Conservation (phyloP, 1,140 invertebrate genomes). For the Bombus waltoni region DNA sequence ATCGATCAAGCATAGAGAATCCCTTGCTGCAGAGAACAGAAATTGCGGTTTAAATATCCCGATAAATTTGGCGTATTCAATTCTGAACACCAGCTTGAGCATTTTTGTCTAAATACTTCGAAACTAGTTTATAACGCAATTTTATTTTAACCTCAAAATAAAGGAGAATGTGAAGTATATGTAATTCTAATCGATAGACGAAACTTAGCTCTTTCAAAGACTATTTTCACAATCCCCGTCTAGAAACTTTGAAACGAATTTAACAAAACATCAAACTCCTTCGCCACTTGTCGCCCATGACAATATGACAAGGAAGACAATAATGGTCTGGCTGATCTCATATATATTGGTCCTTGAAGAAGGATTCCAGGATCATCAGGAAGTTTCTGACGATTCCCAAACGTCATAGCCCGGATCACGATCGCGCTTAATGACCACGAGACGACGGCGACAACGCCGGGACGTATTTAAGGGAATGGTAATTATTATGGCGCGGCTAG, state of each 20-base stretch:
- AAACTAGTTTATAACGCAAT: too few relatives aligned
- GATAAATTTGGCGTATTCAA: background rate
- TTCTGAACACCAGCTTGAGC: too few relatives aligned
- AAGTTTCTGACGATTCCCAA: background rate
- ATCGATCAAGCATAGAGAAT: background rate
- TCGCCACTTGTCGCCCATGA: background rate
- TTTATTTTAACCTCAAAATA: too few relatives aligned
- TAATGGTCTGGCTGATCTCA: background rate
- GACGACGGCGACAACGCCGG: conserved; percentile 7
- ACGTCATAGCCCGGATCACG: background rate
- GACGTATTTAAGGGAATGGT: conserved; percentile 30
- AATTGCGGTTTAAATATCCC: background rate
- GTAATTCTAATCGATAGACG: too few relatives aligned
- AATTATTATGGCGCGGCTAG: conserved; percentile 36
- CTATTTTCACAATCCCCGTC: too few relatives aligned
- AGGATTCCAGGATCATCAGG: background rate
- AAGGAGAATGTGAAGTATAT: too few relatives aligned
- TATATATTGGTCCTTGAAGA: background rate
- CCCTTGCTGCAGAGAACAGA: too few relatives aligned
- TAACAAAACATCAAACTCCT: background rate
- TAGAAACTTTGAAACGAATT: background rate
- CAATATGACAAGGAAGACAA: too few relatives aligned
- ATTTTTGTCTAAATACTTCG: too few relatives aligned
- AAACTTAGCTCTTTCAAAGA: too few relatives aligned
- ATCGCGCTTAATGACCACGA: background rate